phyloP scores from a whole-genome alignment of 2,113 vertebrate species.

The Sinocyclocheilus anshuiensis region DNA sequence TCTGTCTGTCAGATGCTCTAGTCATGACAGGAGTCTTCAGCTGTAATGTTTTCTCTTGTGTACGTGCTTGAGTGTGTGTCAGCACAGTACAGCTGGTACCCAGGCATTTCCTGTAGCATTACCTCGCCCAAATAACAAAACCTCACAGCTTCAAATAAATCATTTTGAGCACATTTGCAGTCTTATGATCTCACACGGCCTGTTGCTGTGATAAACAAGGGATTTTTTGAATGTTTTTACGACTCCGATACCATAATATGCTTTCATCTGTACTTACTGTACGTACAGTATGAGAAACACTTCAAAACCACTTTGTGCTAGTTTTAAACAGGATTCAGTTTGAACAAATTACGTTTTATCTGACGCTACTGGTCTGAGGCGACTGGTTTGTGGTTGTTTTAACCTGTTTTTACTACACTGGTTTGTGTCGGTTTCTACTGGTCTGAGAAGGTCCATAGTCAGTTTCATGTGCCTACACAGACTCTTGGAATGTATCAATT shows the following conservation, averaged over 20 bases:
- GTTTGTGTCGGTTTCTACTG: background rate
- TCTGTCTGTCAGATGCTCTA: background rate
- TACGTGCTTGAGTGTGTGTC: slow-evolving; percentile 32
- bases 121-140: slow-evolving; percentile 16
- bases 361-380: background rate
- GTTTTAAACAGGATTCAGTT: background rate
- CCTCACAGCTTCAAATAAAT: background rate
- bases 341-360: background rate
- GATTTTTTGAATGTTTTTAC: background rate
- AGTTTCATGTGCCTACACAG: background rate
- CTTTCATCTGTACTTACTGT: background rate
- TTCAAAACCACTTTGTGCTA: background rate
- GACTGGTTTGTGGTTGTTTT: slow-evolving; percentile 2
- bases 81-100: slow-evolving; percentile 6
- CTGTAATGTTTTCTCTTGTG: slow-evolving; percentile 5
- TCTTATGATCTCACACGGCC: background rate
- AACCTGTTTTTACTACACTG: background rate
- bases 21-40: background rate
- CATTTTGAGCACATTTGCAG: background rate
- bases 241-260: background rate
- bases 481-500: background rate
- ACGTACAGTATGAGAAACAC: background rate
- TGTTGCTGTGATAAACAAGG: background rate
- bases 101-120: slow-evolving; percentile 52
- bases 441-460: too few relatives aligned